These are phyloP conservation scores for Apostichopus parvimensis DNA, from an alignment of 35 echinoderm and acorn worm genomes.

Conservation along the genomic window DNA sequence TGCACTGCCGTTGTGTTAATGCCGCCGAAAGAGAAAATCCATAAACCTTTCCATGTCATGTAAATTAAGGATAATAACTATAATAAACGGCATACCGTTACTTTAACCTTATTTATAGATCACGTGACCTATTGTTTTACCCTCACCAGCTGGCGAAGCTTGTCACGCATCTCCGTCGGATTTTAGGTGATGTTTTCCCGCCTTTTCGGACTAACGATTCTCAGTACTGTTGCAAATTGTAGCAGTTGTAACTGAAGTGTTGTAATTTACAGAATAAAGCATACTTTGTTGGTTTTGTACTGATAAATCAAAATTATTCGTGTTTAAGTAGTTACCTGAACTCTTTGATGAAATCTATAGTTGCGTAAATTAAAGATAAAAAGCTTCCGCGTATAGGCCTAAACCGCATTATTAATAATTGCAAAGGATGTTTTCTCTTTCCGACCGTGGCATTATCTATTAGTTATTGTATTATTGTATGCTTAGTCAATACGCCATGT, in stretches of 20 bases:
- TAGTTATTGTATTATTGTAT: no score
- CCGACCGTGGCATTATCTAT: no score
- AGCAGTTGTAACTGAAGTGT: slow-evolving; percentile 28
- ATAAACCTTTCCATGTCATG: no score
- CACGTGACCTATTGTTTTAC: slow-evolving; percentile 13
- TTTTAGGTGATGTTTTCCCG: slow-evolving; percentile 57
- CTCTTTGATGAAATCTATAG: background rate
- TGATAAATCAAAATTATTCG: background rate
- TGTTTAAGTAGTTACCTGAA: background rate
- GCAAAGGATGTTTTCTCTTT: no score
- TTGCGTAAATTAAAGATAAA: background rate
- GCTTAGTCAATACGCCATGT: no score
- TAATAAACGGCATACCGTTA: background rate
- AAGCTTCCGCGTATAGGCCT: background rate
- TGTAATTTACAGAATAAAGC: slow-evolving; percentile 25
- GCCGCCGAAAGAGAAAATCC: no score
- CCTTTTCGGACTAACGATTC: slow-evolving; percentile 42
- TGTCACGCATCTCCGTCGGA: slow-evolving; percentile 53
- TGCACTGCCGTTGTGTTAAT: no score
- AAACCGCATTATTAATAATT: background rate
- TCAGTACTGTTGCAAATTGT: slow-evolving; percentile 27
- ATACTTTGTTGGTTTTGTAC: slow-evolving; percentile 48
- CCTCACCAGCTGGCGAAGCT: slow-evolving; percentile 48
- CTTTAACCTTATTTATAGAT: slow-evolving; percentile 25
- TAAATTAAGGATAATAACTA: background rate